Percentiles rank a stretch among this genome's conserved stretches.
Conservation (phyloP, 37 sponge, comb jelly and placozoan species). For the Agelas oroides region DNA sequence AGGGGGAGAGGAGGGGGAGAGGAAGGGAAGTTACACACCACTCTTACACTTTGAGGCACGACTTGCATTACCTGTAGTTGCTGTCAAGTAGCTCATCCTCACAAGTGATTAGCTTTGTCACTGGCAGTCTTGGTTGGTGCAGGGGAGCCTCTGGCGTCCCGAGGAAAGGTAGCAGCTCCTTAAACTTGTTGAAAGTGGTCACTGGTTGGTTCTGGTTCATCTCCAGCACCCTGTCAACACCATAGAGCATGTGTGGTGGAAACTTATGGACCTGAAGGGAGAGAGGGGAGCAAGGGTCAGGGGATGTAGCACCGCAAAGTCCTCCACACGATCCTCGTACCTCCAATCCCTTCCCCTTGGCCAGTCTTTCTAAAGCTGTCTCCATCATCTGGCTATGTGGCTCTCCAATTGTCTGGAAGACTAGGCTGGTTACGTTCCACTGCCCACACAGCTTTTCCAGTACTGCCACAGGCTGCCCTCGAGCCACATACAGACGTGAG, state of each 20-base stretch:
- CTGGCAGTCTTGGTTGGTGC: neutral
- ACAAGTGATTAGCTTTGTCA: no score
- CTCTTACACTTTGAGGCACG: neutral
- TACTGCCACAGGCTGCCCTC: slow-evolving; percentile 47
- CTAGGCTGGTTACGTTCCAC: slow-evolving; percentile 63
- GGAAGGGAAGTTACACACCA: neutral
- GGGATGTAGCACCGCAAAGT: no score
- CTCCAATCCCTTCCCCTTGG: neutral
- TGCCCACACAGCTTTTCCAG: slow-evolving; percentile 41
- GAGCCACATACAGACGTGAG: slow-evolving; percentile 58
- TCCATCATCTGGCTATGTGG: slow-evolving; percentile 32
- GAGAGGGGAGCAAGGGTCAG: no score
- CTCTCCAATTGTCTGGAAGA: slow-evolving; percentile 53
- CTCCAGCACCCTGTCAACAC: slow-evolving; percentile 11
- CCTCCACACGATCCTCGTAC: neutral
- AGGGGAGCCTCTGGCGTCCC: slow-evolving; percentile 26
- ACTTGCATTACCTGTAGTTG: slow-evolving; percentile 2
- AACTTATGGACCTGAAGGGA: slow-evolving; percentile 27
- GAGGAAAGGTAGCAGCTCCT: slow-evolving; percentile 22
- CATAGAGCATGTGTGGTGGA: slow-evolving; percentile 63
- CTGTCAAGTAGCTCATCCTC: neutral
- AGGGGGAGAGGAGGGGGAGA: no score
- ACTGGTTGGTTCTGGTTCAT: slow-evolving; percentile 2
- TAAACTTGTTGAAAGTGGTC: slow-evolving; percentile 43
- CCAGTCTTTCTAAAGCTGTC: slow-evolving; percentile 24